These are phyloP conservation scores for Microctenopoma lineatum DNA, from an alignment of 2,797 vertebrate species.

Conservation along the genomic window DNA sequence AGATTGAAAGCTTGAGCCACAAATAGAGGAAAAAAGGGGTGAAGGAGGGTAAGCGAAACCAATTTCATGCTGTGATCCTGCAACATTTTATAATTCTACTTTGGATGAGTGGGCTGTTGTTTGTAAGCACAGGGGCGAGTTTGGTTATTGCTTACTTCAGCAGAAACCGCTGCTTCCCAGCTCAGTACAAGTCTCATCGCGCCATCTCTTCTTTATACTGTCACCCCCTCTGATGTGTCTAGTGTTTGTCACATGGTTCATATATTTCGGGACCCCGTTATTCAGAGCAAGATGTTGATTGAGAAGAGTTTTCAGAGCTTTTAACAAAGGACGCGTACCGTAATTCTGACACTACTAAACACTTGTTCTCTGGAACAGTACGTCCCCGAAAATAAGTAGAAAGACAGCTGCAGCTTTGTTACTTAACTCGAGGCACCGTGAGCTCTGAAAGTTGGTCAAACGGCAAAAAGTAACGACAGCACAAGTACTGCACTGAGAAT, in stretches of 20 bases:
- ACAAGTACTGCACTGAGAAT: too few relatives aligned
- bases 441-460: too few relatives aligned
- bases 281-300: neutral
- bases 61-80: constrained; percentile 75
- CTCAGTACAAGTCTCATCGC: constrained; percentile 26
- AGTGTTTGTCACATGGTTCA: neutral
- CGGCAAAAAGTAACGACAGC: too few relatives aligned
- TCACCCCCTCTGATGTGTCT: constrained; percentile 5
- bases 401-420: too few relatives aligned
- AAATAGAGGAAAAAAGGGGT: constrained; percentile 34
- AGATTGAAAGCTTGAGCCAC: constrained; percentile 46
- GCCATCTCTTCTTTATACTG: constrained; percentile 5
- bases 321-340: neutral
- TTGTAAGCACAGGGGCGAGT: constrained; percentile 47
- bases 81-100: constrained; percentile 65
- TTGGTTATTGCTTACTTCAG: constrained; percentile 36
- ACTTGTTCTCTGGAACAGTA: neutral
- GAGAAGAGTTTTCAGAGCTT: neutral
- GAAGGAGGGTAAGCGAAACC: constrained; percentile 65
- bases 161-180: constrained; percentile 29
- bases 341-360: neutral
- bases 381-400: neutral
- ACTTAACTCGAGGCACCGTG: too few relatives aligned
- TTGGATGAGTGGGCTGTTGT: constrained; percentile 51
- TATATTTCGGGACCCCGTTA: neutral